A percentile compares a stretch with the other conserved stretches of the same genome.
Conservation (phyloP, 1,140 invertebrate genomes). For the Hormaphis cornu region DNA sequence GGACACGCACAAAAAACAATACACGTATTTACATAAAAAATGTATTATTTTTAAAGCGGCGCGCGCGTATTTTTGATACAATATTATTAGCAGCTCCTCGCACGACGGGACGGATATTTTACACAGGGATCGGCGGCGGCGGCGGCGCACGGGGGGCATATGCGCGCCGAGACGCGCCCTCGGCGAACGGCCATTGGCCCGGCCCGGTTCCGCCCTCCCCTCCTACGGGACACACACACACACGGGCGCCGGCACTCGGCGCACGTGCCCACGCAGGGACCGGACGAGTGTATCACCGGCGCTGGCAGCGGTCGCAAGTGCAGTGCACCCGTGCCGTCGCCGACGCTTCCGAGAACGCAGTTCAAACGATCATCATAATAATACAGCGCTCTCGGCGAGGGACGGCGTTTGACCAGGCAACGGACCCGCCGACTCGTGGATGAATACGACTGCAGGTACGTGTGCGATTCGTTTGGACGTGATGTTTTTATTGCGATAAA, state of each 20-base stretch:
- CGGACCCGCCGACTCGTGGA: not conserved
- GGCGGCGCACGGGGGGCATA: slow-evolving; percentile 23
- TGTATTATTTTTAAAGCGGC: too few species aligned
- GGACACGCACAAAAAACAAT: not conserved
- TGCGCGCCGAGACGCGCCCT: not conserved
- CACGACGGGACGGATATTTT: not conserved
- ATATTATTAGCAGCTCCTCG: not conserved
- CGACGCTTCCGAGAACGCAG: not conserved
- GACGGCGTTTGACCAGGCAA: not conserved
- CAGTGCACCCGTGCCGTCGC: not conserved
- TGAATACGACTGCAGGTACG: not conserved
- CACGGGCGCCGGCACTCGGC: too few species aligned
- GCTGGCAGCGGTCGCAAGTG: slow-evolving; percentile 17
- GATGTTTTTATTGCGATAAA: not conserved
- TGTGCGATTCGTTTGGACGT: not conserved
- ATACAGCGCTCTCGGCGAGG: too few species aligned
- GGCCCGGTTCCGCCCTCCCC: not conserved
- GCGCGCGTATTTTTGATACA: not conserved
- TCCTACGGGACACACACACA: not conserved
- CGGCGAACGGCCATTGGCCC: not conserved
- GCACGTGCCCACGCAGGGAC: slow-evolving; percentile 15
- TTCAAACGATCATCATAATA: too few species aligned
- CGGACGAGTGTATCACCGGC: slow-evolving; percentile 21
- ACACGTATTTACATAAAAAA: not conserved
- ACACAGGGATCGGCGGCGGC: slow-evolving; percentile 1